Percentiles rank a stretch among this genome's conserved stretches.
phyloP scores from a whole-genome alignment of 2,797 vertebrate species.

The Alectoris magna region DNA sequence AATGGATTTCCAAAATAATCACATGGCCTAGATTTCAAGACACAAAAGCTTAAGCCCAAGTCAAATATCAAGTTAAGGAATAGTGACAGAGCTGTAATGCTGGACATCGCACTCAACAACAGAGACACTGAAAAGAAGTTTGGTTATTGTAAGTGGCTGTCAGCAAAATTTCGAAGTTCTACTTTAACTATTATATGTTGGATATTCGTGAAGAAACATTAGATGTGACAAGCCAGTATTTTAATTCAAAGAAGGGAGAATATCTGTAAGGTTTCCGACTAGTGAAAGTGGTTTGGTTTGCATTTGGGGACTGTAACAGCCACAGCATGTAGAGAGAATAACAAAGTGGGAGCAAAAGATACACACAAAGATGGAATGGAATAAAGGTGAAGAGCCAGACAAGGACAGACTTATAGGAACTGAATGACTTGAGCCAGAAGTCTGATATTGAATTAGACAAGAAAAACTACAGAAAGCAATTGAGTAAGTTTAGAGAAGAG shows the following conservation, averaged over 20 bases:
- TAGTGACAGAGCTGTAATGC: neutral
- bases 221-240: neutral
- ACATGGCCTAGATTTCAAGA: neutral
- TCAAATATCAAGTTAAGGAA: neutral
- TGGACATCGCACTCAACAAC: neutral
- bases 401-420: neutral
- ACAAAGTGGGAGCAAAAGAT: neutral
- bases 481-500: neutral
- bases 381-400: neutral
- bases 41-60: neutral
- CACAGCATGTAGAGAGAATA: neutral
- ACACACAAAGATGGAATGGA: neutral
- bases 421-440: neutral
- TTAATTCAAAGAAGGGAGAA: neutral
- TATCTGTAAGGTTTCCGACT: neutral
- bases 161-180: neutral
- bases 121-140: neutral
- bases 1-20: neutral
- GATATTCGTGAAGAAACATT: neutral
- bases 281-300: neutral
- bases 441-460: neutral
- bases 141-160: neutral
- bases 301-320: neutral
- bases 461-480: neutral
- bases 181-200: neutral